Conservation (phyloP, 2,888 invertebrate genomes). For the Dryocosmus kuriphilus region DNA sequence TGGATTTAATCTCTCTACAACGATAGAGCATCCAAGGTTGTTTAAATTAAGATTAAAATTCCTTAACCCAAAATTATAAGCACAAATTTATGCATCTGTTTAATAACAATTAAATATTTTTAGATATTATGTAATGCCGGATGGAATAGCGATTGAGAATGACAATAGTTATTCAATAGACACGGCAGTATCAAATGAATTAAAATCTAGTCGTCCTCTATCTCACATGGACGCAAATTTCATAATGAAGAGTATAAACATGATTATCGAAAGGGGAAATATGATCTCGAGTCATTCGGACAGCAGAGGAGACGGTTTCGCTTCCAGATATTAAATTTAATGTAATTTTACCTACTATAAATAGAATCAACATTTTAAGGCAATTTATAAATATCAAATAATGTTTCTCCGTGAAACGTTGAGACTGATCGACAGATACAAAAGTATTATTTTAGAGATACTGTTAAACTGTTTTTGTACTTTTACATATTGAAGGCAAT, state of each 20-base stretch:
- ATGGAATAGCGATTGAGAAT: slow-evolving; percentile 69
- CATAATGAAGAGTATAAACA: slow-evolving; percentile 80
- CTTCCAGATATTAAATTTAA: slow-evolving; percentile 80
- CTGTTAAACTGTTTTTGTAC: not conserved
- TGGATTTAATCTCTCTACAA: slow-evolving; percentile 76
- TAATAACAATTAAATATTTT: slow-evolving; percentile 40
- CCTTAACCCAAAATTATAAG: not conserved
- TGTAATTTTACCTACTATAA: slow-evolving; percentile 9
- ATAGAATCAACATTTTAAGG: not conserved
- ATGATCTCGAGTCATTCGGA: slow-evolving; percentile 85
- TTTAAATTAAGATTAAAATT: slow-evolving; percentile 57
- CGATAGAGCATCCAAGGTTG: slow-evolving; percentile 80
- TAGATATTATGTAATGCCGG: slow-evolving; percentile 69
- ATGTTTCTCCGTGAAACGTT: slow-evolving; percentile 16
- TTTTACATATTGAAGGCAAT: not conserved
- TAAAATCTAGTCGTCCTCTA: slow-evolving; percentile 57
- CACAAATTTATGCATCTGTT: not conserved
- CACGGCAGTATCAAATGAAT: slow-evolving; percentile 58
- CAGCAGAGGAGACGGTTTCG: slow-evolving; percentile 85
- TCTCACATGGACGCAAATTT: slow-evolving; percentile 61
- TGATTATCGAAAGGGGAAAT: slow-evolving; percentile 83
- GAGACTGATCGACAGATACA: slow-evolving; percentile 13
- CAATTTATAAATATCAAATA: not conserved
- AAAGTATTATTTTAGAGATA: slow-evolving; percentile 7
- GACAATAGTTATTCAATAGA: slow-evolving; percentile 66